These are phyloP conservation scores for Leptodirus hochenwartii DNA, from an alignment of 2,888 invertebrate species.

Conservation along the genomic window DNA sequence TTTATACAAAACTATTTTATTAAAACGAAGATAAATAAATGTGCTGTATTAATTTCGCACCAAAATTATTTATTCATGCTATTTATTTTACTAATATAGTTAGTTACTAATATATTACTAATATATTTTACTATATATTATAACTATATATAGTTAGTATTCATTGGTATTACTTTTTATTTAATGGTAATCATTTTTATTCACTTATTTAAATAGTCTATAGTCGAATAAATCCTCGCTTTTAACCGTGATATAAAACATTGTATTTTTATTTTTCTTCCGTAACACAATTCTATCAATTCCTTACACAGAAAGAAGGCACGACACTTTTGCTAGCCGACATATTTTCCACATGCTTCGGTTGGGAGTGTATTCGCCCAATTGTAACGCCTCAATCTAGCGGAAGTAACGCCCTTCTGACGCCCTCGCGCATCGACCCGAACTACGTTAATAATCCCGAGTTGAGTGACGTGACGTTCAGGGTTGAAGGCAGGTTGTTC, in stretches of 20 bases:
- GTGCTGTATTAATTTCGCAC: too few species aligned
- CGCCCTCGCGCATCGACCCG: conserved; percentile 69
- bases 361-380: conserved; percentile 67
- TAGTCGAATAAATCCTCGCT: too few species aligned
- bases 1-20: too few species aligned
- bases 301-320: conserved; percentile 56
- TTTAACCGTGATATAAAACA: conserved; percentile 4
- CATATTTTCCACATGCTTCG: conserved; percentile 77
- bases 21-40: too few species aligned
- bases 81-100: too few species aligned
- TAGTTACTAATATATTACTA: too few species aligned
- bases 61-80: too few species aligned
- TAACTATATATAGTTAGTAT: too few species aligned
- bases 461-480: conserved; percentile 79
- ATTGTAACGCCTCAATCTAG: conserved; percentile 22
- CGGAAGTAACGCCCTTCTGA: conserved; percentile 19
- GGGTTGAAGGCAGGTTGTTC: conserved; percentile 78
- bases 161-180: too few species aligned
- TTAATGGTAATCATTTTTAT: too few species aligned
- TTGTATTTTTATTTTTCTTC: conserved; percentile 2
- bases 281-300: conserved; percentile 1
- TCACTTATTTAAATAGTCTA: too few species aligned
- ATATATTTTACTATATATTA: too few species aligned
- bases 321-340: conserved; percentile 73
- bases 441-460: conserved; percentile 90